These are phyloP conservation scores for Pseudorasbora parva DNA, from an alignment of 2,113 vertebrate genomes.

Conservation along the genomic window DNA sequence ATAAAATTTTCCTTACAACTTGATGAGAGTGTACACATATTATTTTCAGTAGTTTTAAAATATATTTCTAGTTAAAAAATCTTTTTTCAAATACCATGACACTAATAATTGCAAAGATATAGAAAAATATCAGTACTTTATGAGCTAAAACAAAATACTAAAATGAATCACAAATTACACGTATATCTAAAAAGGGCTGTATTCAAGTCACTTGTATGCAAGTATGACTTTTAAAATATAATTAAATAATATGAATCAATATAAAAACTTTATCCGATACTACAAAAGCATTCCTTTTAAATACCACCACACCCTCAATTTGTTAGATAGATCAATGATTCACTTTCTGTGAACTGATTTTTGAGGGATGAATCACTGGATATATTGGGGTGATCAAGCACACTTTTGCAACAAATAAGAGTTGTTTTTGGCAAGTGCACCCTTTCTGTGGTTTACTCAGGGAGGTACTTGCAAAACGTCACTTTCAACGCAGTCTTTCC, in stretches of 20 bases:
- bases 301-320: slow-evolving; percentile 4
- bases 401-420: background rate
- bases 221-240: background rate
- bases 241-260: background rate
- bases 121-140: too few relatives aligned
- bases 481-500: slow-evolving; percentile 42
- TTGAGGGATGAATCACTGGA: slow-evolving; percentile 35
- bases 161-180: background rate
- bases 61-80: background rate
- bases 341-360: slow-evolving; percentile 1
- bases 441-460: slow-evolving; percentile 33
- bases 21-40: background rate
- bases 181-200: background rate
- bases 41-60: background rate
- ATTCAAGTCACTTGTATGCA: background rate
- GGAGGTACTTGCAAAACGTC: slow-evolving; percentile 41
- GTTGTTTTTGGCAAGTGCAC: slow-evolving; percentile 41
- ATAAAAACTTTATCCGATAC: background rate
- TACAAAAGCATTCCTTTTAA: background rate
- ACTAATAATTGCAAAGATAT: too few relatives aligned
- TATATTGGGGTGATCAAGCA: slow-evolving; percentile 35
- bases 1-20: background rate
- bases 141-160: too few relatives aligned
- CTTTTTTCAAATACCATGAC: background rate
- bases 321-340: background rate